A percentile compares a stretch with the other conserved stretches of the same genome.
Conservation (phyloP, 2,113 vertebrate species). For the Craseonycteris thonglongyai region DNA sequence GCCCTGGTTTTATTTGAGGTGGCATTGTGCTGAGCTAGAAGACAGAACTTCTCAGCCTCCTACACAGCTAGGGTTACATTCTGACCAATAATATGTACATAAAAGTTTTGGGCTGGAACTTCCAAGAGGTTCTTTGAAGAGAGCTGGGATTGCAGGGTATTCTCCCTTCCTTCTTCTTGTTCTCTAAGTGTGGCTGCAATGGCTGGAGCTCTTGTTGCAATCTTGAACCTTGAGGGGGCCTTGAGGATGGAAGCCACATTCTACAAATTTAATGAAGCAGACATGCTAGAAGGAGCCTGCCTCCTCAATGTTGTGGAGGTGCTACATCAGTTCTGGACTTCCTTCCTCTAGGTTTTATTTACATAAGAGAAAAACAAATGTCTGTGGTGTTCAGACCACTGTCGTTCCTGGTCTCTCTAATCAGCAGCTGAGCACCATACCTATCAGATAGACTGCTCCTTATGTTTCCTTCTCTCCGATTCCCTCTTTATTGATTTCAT, state of each 20-base stretch:
- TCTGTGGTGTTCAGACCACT: background rate
- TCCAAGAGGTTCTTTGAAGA: background rate
- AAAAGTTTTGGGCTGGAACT: background rate
- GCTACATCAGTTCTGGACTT: background rate
- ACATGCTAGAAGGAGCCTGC: background rate
- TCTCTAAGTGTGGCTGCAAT: background rate
- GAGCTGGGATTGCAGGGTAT: background rate
- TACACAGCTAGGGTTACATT: background rate
- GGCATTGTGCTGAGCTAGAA: background rate
- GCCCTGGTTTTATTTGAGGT: background rate
- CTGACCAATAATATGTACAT: background rate
- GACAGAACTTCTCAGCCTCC: background rate
- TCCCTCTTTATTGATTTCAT: constrained; percentile 24
- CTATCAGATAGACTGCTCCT: background rate
- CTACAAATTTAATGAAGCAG: background rate
- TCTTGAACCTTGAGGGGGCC: background rate
- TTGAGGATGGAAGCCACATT: background rate
- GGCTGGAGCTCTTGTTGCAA: background rate
- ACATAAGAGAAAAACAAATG: background rate
- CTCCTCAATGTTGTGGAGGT: background rate
- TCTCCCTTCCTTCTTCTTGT: background rate
- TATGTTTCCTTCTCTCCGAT: background rate
- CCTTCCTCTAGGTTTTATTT: background rate
- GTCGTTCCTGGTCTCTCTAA: background rate
- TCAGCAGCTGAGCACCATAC: background rate